A percentile compares a stretch with the other conserved stretches of the same genome.
Evolutionary conservation across 2,888 invertebrate species (phyloP).

Genomic region (Tetranychus truncatus): DNA sequence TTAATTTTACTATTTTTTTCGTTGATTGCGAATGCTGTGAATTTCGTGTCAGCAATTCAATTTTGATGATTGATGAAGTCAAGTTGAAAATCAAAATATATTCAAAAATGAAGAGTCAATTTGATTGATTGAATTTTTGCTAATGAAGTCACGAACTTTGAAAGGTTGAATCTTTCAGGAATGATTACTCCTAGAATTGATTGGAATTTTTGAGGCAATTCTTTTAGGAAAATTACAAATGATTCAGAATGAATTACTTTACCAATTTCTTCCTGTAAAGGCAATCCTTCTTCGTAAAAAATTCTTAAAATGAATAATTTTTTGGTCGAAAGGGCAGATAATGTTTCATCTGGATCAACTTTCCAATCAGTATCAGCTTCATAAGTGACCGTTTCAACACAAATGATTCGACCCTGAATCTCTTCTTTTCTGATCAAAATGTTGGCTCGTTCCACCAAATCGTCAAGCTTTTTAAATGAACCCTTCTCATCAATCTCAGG

Average conservation of each 20-base stretch:
- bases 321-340: constrained; percentile 19
- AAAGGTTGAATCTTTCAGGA: no score
- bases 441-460: constrained; percentile 16
- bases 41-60: no score
- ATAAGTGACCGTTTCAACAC: constrained; percentile 17
- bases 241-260: neutral
- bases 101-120: no score
- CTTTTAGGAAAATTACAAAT: no score
- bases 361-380: constrained; percentile 19
- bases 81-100: no score
- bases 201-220: no score
- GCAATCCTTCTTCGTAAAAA: constrained; percentile 15
- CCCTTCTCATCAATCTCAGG: constrained; percentile 16
- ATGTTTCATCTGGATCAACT: constrained; percentile 17
- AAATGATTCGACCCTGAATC: constrained; percentile 18
- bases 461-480: constrained; percentile 19
- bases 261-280: constrained; percentile 14
- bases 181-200: no score
- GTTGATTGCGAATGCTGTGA: no score
- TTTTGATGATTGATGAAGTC: no score
- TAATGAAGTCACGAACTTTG: no score
- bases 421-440: constrained; percentile 7
- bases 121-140: no score
- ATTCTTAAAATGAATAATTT: constrained; percentile 20
- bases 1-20: no score